Percentiles rank a stretch among this genome's conserved stretches.
phyloP scores from a whole-genome alignment of 2,797 vertebrate genomes.

The Delichon dasypus region DNA sequence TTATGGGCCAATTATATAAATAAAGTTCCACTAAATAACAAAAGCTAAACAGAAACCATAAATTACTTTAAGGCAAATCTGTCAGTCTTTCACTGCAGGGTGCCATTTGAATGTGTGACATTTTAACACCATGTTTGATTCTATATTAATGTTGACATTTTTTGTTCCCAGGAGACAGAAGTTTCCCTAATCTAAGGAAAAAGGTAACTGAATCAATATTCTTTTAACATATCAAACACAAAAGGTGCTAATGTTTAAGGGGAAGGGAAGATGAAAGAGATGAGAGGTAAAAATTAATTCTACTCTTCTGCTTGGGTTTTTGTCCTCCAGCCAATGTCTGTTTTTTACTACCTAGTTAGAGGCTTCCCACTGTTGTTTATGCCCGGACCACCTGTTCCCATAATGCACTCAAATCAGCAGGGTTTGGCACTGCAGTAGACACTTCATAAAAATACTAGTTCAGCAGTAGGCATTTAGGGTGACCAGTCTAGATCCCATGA shows the following conservation, averaged over 20 bases:
- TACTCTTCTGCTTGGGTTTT: neutral
- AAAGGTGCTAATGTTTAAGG: neutral
- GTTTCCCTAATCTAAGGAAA: neutral
- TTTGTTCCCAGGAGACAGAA: neutral
- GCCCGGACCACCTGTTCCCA: slow-evolving; percentile 66
- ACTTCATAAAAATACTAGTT: slow-evolving; percentile 27
- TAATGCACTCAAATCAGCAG: slow-evolving; percentile 25
- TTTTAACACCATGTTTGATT: slow-evolving; percentile 3
- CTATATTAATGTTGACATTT: neutral
- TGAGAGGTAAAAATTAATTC: neutral
- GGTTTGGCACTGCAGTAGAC: slow-evolving; percentile 23
- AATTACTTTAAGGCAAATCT: neutral
- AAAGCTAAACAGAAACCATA: neutral
- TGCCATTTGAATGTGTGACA: neutral
- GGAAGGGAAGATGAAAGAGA: neutral
- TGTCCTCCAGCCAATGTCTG: neutral
- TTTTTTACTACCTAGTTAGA: slow-evolving; percentile 42
- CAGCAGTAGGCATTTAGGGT: neutral
- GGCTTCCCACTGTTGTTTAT: slow-evolving; percentile 49
- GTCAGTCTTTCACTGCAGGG: neutral
- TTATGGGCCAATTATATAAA: neutral
- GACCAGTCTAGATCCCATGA: neutral
- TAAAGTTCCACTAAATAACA: neutral
- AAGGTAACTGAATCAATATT: neutral
- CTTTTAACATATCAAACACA: neutral